These are phyloP conservation scores for Gerosis bhagava DNA, from an alignment of 2,888 invertebrate species.

Conservation along the genomic window DNA sequence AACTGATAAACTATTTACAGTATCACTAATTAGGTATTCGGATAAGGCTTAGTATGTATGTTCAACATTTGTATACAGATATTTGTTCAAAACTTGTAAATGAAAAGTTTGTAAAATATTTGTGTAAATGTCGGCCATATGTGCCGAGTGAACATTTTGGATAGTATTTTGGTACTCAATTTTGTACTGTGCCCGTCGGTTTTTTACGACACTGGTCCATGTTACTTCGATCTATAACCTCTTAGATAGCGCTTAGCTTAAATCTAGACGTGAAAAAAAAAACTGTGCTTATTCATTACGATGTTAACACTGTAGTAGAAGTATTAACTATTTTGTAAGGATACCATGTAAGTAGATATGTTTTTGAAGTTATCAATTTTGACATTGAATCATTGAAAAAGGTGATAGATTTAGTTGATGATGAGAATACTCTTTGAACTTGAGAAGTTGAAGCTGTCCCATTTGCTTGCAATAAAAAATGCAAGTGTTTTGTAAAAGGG, in stretches of 20 bases:
- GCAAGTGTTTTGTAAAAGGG: too few species aligned
- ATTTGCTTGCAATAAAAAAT: too few species aligned
- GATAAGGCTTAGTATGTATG: constrained; percentile 23
- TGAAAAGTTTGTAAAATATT: constrained; percentile 21
- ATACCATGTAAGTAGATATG: constrained; percentile 49
- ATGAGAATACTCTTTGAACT: constrained; percentile 8
- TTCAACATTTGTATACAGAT: constrained; percentile 33
- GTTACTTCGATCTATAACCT: constrained; percentile 58
- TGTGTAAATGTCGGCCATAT: constrained; percentile 35
- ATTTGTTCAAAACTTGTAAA: constrained; percentile 29
- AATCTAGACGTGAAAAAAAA: constrained; percentile 47
- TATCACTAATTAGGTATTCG: constrained; percentile 24
- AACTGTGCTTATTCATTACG: constrained; percentile 53
- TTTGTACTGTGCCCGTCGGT: constrained; percentile 69
- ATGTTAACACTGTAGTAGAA: constrained; percentile 49
- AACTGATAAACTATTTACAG: constrained; percentile 21
- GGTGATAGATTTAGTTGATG: constrained; percentile 6
- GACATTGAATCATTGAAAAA: constrained; percentile 38
- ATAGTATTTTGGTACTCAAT: constrained; percentile 76
- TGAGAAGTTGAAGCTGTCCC: not conserved
- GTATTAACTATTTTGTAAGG: constrained; percentile 64
- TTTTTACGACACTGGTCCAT: constrained; percentile 67
- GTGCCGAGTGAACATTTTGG: constrained; percentile 44
- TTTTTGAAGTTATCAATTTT: constrained; percentile 53
- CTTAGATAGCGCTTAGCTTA: constrained; percentile 68